Base-by-base conservation (phyloP, 2,888 invertebrate species). In the Philhelius pedissequus region DNA sequence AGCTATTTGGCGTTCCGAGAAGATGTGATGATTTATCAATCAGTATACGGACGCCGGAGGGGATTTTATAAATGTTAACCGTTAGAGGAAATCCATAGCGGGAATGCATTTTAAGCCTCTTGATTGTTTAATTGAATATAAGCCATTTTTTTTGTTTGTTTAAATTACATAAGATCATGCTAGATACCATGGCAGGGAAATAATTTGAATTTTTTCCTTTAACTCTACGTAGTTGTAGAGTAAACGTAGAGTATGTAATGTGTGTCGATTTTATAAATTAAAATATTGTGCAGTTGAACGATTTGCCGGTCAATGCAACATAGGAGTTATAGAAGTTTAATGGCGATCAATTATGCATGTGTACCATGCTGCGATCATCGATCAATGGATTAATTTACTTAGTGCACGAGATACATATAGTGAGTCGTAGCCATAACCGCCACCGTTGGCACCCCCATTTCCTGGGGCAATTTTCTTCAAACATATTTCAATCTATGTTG, bases 361-460 rank as follows among this genome's bases (percentile, higher is more conserved):
- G 52, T 54, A 60, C 68, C 75, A 62, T 40, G 75, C 62, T 69
- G 80, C 43, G 80, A 75, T 62, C 69, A 58, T 79, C 70, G 80
- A 76, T 80, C 75, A 64, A 43, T 18, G 25, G 43, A 75, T 69
- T 69, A 76, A 64, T 75, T 40, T 15, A 58, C n/a, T 38, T 38
- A 38, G 35, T 71, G 64, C 70, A 76, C 58, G 70, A 40, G 81
- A 76, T 76, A 45, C 35, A 40, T 45, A 15, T 45, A 15, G 56
- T 20, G 32, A 56, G 6, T 30, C 27, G 27, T 50, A 35, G 3
- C 2, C 8, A 27, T n/a, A n/a, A n/a, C n/a, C n/a, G 38, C n/a
- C 25, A 35, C 9, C 48, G n/a, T 48, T 48, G 70, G 76, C 76
- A 81, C 76, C 70, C 81, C 64, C 48, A 66, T 76, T 13, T 20